A percentile compares a stretch with the other conserved stretches of the same genome.
Evolutionary conservation across 2,888 invertebrate species (phyloP).

Genomic region (Psylliodes chrysocephalus): DNA sequence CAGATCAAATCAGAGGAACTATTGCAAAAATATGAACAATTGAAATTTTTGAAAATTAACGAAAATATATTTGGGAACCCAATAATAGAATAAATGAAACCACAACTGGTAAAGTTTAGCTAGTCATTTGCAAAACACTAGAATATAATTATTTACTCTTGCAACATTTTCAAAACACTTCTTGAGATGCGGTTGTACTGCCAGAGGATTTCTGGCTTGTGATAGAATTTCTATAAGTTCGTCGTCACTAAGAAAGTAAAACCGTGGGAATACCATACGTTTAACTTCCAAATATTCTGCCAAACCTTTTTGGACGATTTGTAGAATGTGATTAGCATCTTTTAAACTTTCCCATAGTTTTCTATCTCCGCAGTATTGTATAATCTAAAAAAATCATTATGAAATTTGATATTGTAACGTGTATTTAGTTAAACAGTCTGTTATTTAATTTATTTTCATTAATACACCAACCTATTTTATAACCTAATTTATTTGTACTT

Average conservation of each 20-base stretch:
- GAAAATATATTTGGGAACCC: no score
- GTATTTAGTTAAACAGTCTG: no score
- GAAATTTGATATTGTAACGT: no score
- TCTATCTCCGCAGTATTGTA: constrained; percentile 72
- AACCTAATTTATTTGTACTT: no score
- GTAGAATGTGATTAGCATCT: constrained; percentile 76
- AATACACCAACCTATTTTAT: no score
- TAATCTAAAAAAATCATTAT: constrained; percentile 66
- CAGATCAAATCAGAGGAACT: no score
- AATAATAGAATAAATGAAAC: no score
- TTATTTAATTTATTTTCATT: no score
- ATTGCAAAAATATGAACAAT: no score
- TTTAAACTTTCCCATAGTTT: constrained; percentile 75
- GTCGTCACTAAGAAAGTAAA: constrained; percentile 87
- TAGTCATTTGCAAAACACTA: no score
- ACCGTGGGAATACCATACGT: constrained; percentile 77
- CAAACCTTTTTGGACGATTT: constrained; percentile 79
- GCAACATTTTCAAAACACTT: constrained; percentile 87
- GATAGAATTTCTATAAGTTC: constrained; percentile 84
- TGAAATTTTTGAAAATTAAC: no score
- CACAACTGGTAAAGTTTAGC: no score
- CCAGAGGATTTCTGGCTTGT: constrained; percentile 79
- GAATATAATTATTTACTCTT: constrained; percentile 65
- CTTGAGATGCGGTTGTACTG: constrained; percentile 83
- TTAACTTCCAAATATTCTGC: constrained; percentile 83